Evolutionary conservation across 1,140 invertebrate species (phyloP).

Genomic region (Apis dorsata): DNA sequence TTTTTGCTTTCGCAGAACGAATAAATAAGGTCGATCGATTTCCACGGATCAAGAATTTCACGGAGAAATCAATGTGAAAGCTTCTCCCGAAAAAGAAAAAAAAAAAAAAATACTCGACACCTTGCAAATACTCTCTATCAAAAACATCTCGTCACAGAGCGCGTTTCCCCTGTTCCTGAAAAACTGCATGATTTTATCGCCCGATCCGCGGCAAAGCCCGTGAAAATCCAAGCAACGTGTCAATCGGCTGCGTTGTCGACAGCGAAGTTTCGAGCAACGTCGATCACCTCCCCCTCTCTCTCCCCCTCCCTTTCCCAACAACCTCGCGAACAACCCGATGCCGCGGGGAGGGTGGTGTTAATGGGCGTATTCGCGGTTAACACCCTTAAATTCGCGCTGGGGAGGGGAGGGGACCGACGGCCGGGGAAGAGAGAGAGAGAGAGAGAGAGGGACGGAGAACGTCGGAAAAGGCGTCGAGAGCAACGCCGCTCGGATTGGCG

Average conservation of each 20-base stretch:
- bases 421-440: neutral
- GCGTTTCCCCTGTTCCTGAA: neutral
- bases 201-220: neutral
- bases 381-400: slow-evolving; percentile 69
- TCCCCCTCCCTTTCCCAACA: neutral
- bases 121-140: neutral
- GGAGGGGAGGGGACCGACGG: slow-evolving; percentile 4
- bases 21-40: neutral
- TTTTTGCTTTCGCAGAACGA: too few species aligned
- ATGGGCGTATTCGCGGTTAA: slow-evolving; percentile 80
- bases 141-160: neutral
- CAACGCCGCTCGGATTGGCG: slow-evolving; percentile 78
- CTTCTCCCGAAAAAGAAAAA: neutral
- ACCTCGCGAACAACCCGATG: neutral
- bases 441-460: slow-evolving; percentile 50
- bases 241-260: slow-evolving; percentile 43
- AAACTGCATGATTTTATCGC: neutral
- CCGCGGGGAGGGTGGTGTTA: slow-evolving; percentile 73
- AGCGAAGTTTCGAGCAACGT: slow-evolving; percentile 59
- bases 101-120: neutral
- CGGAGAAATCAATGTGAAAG: too few species aligned
- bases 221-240: slow-evolving; percentile 57
- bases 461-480: slow-evolving; percentile 78
- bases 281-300: slow-evolving; percentile 20
- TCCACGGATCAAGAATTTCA: too few species aligned